Evolutionary conservation across 2,888 invertebrate genomes (phyloP), one percentile per base, ranked within the genome.

Genomic region (Andrena fulva): DNA sequence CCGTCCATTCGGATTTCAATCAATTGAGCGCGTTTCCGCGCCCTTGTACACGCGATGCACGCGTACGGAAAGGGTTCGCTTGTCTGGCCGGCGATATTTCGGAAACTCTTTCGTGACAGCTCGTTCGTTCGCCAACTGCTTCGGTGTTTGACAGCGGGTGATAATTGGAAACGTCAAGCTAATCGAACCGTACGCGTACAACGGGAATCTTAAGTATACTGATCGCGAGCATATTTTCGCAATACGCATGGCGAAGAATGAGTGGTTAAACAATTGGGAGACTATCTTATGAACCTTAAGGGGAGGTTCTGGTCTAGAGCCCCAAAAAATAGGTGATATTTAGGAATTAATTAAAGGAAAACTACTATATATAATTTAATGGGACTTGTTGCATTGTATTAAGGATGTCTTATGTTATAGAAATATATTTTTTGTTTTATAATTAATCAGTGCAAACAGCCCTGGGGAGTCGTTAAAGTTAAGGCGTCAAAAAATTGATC

Each of bases 131-230:
- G 66, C 84, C 63, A 79, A 68, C 80, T 71, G 75, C 80, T 71
- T 67, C 77, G 72, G 60, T 72, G 60, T 76, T 64, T 71, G 79
- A 68, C 70, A 67, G 73, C 50, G 48, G n/a, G 62, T 77, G 84
- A 80, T 87, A 88, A 87, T 87, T 87, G 88, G 78, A 85, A 87
- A 88, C 60, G 86, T 87, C 87, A 75, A 77, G 77, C 66, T 80
- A 80, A 85, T 85, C 85, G 80, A 80, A 85, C 75, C 66, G 42
- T 77, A 71, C 69, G 74, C 31, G 54, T 24, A 71, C 69, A 71
- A 81, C 71, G 67, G 77, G 24, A 52, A 73, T 71, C 72, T 76
- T 71, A 12, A 35, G 50, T 52, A 42, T 24, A 72, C 42, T 42
- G 16, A 42, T 42, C 5, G 80, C 50, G 60, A 54, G 59, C 59